phyloP scores from a whole-genome alignment of 2,888 invertebrate genomes.

The Aporophyla lueneburgensis region DNA sequence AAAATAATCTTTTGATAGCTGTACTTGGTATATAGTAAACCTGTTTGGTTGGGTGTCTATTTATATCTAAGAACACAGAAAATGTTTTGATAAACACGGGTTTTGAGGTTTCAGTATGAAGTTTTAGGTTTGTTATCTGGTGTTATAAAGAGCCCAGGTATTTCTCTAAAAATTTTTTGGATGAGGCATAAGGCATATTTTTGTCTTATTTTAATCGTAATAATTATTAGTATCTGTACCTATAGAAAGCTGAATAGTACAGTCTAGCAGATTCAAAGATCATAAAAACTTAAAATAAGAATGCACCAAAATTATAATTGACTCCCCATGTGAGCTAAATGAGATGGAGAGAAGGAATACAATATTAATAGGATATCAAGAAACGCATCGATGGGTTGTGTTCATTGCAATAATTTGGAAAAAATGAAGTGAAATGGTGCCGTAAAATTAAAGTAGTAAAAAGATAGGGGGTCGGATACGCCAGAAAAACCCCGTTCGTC shows the following conservation, averaged over 20 bases:
- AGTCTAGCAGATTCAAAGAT: background rate
- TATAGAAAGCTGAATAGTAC: background rate
- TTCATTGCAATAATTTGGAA: too few relatives aligned
- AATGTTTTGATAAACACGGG: constrained; percentile 9
- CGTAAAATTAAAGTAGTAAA: too few relatives aligned
- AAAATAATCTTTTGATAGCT: constrained; percentile 71
- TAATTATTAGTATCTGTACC: background rate
- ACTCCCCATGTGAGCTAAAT: background rate
- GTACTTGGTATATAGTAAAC: constrained; percentile 73
- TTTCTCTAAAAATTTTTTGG: background rate
- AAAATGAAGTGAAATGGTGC: too few relatives aligned
- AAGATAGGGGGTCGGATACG: too few relatives aligned
- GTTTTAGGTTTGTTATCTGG: background rate
- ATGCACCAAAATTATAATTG: background rate
- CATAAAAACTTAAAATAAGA: background rate
- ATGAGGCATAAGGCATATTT: background rate
- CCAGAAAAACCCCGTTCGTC: background rate
- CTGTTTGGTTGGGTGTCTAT: background rate
- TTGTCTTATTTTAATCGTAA: background rate
- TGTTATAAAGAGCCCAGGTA: too few relatives aligned
- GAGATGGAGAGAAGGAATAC: background rate
- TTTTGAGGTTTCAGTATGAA: background rate
- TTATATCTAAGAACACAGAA: constrained; percentile 24
- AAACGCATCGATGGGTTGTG: constrained; percentile 19
- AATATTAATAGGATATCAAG: constrained; percentile 12